phyloP scores from a whole-genome alignment of 2,113 vertebrate genomes.

The Scartelaos histophorus region DNA sequence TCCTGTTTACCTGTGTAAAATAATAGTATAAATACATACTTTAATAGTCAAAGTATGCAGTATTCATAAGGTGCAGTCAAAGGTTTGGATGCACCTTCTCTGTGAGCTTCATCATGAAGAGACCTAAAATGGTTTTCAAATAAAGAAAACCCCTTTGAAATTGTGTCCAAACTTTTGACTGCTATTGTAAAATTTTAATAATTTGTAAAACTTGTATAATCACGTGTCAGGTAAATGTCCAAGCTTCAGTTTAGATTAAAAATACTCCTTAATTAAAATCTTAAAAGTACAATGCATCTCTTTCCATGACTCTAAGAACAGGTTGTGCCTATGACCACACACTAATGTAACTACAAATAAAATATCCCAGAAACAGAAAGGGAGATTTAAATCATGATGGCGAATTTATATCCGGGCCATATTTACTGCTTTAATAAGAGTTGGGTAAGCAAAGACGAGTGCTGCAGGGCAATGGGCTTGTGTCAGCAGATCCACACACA shows the following conservation, averaged over 20 bases:
- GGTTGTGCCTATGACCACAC: neutral
- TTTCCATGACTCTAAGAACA: neutral
- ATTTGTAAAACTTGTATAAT: no score
- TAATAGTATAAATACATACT: no score
- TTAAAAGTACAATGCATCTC: neutral
- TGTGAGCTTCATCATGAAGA: no score
- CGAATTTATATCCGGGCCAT: constrained; percentile 65
- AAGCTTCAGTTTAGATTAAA: neutral
- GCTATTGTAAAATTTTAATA: no score
- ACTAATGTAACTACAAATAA: constrained; percentile 4
- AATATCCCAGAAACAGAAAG: constrained; percentile 16
- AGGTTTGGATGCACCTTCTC: no score
- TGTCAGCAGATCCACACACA: constrained; percentile 73
- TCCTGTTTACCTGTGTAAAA: no score
- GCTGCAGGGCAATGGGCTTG: constrained; percentile 62
- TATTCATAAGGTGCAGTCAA: no score
- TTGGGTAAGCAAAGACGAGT: constrained; percentile 65
- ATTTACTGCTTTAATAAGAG: constrained; percentile 77
- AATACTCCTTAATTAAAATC: neutral
- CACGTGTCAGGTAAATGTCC: no score
- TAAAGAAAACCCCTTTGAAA: no score
- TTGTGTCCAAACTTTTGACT: no score
- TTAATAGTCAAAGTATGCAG: no score
- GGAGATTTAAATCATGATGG: constrained; percentile 66
- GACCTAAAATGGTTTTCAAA: no score